Evolutionary conservation across 1,140 invertebrate species (phyloP), one percentile per base, ranked within the genome.

Genomic region (Ditylenchus dipsaci): DNA sequence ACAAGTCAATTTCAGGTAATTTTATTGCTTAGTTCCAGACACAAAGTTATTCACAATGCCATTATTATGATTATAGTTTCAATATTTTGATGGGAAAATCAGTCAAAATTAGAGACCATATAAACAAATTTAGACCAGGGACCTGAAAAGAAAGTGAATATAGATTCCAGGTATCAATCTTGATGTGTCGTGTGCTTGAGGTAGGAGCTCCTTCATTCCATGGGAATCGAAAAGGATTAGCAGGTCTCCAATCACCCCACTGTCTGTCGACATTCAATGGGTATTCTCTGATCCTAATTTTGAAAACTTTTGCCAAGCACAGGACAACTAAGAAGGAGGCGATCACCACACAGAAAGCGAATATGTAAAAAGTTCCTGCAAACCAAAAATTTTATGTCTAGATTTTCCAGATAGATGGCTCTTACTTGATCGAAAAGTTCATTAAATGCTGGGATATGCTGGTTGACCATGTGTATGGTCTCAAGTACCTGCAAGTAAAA

Each of bases 371-470:
- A 1, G 77, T 76, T 76, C 77, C 75, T 76, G 58, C 27, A 73
- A 69, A 59, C 42, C 29, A 26, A n/a, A 60, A n/a, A n/a, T n/a
- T n/a, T n/a, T 71, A 19, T 15, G 57, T 43, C 8, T 21, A 30
- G 21, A 15, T 29, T 59, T 53, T 19, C 63, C 23, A 42, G 65
- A 68, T n/a, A 29, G 1, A 61, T 30, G 26, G 13, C 17, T 21
- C 7, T 43, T 64, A 78, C 77, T 66, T 78, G 66, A 65, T 79
- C 77, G 59, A 79, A 79, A 7, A 79, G 11, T 30, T 79, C 77
- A 19, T 78, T 78, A 56, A 79, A 79, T 29, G 63, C 58, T 1
- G 77, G 77, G 38, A 79, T 61, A 15, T 67, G 60, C 43, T 80
- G 71, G 53, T 78, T 79, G 11, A 78, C 47, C 3, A 43, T 67